Percentiles rank a stretch among this genome's conserved stretches.
Evolutionary conservation across 2,888 invertebrate genomes (phyloP).

Genomic region (Acronicta leporina): DNA sequence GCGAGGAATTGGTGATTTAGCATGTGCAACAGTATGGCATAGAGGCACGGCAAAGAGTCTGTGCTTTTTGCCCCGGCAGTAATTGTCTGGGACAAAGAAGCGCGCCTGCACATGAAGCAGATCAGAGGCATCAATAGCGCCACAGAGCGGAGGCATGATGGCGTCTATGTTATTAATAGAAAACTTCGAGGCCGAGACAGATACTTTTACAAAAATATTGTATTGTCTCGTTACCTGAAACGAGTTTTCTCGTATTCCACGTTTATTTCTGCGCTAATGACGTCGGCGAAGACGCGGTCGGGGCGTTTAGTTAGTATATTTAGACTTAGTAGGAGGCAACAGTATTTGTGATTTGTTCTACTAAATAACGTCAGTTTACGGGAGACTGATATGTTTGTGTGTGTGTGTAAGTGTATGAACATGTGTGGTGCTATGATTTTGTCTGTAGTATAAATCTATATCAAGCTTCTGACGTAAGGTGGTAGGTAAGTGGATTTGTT

Average conservation of each 20-base stretch:
- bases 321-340: conserved; percentile 39
- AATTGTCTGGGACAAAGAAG: too few relatives aligned
- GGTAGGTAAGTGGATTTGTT: conserved; percentile 7
- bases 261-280: conserved; percentile 51
- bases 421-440: conserved; percentile 29
- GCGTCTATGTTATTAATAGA: background rate
- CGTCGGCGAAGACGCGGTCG: conserved; percentile 43
- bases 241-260: conserved; percentile 36
- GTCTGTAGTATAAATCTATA: conserved; percentile 45
- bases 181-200: background rate
- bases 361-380: conserved; percentile 11
- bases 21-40: too few relatives aligned
- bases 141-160: too few relatives aligned
- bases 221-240: conserved; percentile 29
- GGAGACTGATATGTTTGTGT: conserved; percentile 7
- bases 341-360: conserved; percentile 18
- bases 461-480: conserved; percentile 17
- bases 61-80: too few relatives aligned
- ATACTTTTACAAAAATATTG: conserved; percentile 5
- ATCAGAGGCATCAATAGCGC: too few relatives aligned
- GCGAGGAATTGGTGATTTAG: too few relatives aligned
- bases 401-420: background rate
- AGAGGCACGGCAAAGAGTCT: too few relatives aligned
- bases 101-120: too few relatives aligned
- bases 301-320: conserved; percentile 48